phyloP scores from a whole-genome alignment of 2,797 vertebrate genomes.

The Tangara arthus region DNA sequence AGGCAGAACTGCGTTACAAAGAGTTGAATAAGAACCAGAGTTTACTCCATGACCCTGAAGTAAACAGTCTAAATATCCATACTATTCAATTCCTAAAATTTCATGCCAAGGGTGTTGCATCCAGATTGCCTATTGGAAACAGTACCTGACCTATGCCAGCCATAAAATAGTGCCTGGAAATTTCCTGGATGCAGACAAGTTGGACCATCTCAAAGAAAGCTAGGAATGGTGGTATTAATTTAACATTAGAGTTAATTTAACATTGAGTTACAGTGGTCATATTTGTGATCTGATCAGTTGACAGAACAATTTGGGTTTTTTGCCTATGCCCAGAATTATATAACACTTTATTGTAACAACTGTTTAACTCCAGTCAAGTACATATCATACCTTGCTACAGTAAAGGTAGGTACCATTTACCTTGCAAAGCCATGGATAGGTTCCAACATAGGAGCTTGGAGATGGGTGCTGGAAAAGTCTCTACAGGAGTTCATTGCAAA shows the following conservation, averaged over 20 bases:
- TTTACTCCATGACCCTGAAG: not conserved
- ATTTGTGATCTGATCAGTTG: not conserved
- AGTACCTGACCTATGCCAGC: not conserved
- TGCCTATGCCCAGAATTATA: not conserved
- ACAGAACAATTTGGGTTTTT: not conserved
- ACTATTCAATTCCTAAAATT: not conserved
- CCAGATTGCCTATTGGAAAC: not conserved
- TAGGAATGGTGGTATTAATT: not conserved
- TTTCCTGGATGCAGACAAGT: not conserved
- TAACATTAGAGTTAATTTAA: not conserved
- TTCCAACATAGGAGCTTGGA: not conserved
- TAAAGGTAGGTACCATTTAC: not conserved
- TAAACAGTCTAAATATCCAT: not conserved
- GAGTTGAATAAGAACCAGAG: not conserved
- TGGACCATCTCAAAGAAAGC: not conserved
- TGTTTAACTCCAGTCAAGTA: not conserved
- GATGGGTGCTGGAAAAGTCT: not conserved
- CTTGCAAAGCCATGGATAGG: not conserved
- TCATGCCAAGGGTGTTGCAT: not conserved
- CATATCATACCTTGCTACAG: not conserved
- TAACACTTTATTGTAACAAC: not conserved
- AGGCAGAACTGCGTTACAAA: not conserved
- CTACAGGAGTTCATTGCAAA: not conserved
- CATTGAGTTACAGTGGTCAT: not conserved
- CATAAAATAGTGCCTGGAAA: not conserved